These are phyloP conservation scores for Picus viridis DNA, from an alignment of 2,797 vertebrate species.

Conservation along the genomic window DNA sequence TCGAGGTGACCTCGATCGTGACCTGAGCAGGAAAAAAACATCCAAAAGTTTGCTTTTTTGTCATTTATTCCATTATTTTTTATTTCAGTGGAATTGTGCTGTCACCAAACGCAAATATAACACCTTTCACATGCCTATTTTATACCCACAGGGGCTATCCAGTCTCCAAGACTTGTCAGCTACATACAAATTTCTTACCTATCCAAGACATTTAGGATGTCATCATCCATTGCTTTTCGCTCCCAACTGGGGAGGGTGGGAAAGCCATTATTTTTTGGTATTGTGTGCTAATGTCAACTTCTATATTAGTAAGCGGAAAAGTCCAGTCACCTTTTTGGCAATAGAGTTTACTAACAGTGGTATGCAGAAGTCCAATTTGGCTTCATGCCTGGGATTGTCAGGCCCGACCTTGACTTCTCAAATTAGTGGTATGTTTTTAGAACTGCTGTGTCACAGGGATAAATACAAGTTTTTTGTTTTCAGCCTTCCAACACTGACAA, in stretches of 20 bases:
- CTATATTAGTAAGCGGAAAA: neutral
- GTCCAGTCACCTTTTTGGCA: neutral
- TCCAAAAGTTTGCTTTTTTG: neutral
- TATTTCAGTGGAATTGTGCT: neutral
- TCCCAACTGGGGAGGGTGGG: neutral
- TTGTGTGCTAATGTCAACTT: neutral
- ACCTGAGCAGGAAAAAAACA: conserved; percentile 54
- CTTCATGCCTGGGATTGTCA: neutral
- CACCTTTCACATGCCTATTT: neutral
- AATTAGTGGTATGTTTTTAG: neutral
- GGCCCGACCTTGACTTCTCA: neutral
- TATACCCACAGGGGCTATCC: neutral
- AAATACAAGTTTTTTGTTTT: neutral
- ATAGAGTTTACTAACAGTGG: neutral
- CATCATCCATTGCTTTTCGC: neutral
- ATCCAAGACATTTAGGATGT: neutral
- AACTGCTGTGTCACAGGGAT: neutral
- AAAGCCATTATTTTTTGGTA: neutral
- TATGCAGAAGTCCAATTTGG: neutral
- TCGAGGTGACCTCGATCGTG: conserved; percentile 88
- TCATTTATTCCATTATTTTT: neutral
- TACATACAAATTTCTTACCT: neutral
- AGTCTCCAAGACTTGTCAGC: conserved; percentile 35
- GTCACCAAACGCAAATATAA: neutral
- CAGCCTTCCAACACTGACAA: neutral